phyloP scores from a whole-genome alignment of 2,113 vertebrate genomes.

The Oryzias javanicus region DNA sequence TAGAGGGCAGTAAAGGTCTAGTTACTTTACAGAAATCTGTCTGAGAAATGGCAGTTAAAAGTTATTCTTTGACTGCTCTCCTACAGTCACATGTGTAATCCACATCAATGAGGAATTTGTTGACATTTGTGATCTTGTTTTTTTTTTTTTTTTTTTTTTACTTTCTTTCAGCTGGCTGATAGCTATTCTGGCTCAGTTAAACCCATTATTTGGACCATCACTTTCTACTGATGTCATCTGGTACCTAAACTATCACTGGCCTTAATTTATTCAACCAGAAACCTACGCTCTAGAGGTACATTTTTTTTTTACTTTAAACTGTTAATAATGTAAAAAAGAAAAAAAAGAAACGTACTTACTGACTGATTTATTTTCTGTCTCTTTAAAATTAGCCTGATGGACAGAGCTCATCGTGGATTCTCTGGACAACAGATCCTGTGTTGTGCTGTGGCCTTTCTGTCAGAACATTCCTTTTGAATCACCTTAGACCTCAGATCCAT shows the following conservation, averaged over 20 bases:
- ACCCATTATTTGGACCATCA: slow-evolving; percentile 92
- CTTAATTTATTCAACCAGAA: slow-evolving; percentile 65
- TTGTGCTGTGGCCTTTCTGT: slow-evolving; percentile 22
- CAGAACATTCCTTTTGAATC: slow-evolving; percentile 27
- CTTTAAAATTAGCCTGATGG: background rate
- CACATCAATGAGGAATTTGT: background rate
- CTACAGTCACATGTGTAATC: background rate
- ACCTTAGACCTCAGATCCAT: slow-evolving; percentile 38
- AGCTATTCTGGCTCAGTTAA: slow-evolving; percentile 94
- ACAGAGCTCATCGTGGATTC: background rate
- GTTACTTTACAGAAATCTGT: slow-evolving; percentile 2
- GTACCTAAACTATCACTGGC: slow-evolving; percentile 88
- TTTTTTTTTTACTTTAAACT: background rate
- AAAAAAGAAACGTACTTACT: too few species aligned
- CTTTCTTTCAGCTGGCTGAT: slow-evolving; percentile 88
- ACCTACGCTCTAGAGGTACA: slow-evolving; percentile 35
- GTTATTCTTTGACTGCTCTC: accelerated
- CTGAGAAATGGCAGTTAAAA: background rate
- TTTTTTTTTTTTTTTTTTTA: slow-evolving; percentile 21
- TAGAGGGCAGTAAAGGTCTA: slow-evolving; percentile 44
- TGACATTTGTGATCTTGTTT: background rate
- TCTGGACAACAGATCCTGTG: slow-evolving; percentile 21
- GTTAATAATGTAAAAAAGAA: too few species aligned
- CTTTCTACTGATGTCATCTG: slow-evolving; percentile 86
- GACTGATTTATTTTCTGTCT: background rate